Evolutionary conservation across 2,888 invertebrate species (phyloP), one percentile per base, ranked within the genome.

Genomic region (Chrysolina oricalcia): DNA sequence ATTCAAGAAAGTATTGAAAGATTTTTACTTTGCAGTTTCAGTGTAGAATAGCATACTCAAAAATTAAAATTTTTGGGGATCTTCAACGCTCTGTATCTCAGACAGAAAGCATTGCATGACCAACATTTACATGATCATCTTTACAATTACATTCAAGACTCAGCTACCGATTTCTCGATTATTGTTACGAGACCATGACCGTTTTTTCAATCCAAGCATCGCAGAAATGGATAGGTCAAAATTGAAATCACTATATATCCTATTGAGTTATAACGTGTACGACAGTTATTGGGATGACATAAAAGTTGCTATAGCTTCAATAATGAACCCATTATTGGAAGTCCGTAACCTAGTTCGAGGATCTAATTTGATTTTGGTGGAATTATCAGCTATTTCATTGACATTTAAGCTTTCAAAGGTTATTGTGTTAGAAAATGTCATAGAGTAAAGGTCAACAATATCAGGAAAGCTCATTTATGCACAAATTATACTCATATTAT

Each of bases 371-470:
- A 67, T 53, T 53, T 68, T 35, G 40, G 53, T 40, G 67, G 46
- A 66, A 66, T n/a, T 68, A 53, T 56, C n/a, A 69, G 40, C 19
- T 50, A 41, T 56, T 21, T 27, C 68, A 21, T 69, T 69, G 59
- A 59, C 59, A 59, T 59, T 59, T 27, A 15, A 56, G 41, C 68
- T 40, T 56, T 40, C 43, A 67, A 69, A 69, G 68, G 68, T 69
- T 53, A 70, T 17, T 35, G n/a, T 65, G 35, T 56, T 17, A 21
- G 27, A 50, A n/a, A 59, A 59, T 59, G 59, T 59, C 59, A n/a
- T n/a, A 27, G 59, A 17, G 9, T 35, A 59, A 35, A 59, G 35
- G 59, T 59, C 59, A 35, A 53, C 19, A 53, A 21, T 19, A 53
- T 4, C 53, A 53, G 5, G 35, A 4, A 35, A 35, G 35, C 35